Base-by-base conservation (phyloP, 2,113 vertebrate genomes). In the Gorsachius goisagi region DNA sequence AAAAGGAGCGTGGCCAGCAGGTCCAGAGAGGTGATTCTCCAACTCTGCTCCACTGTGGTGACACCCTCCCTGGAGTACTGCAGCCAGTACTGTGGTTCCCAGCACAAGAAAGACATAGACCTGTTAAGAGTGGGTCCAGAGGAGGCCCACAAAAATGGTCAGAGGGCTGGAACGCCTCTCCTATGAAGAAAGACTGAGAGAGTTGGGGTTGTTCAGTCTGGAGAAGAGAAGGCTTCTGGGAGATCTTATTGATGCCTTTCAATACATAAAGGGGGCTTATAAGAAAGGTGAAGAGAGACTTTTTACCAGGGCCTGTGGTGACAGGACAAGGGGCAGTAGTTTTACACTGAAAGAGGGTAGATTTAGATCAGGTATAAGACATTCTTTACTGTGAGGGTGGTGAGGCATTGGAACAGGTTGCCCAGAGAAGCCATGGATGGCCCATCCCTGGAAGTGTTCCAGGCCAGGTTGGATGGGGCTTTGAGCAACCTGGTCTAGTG, bases 1-100 rank as follows among this genome's bases (percentile, higher is more conserved):
- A 33, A 55, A 50, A 87, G 56, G 3, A 72, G 1, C 0, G 0
- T 49, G 37, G 11, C 19, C 71, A 89, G 39, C 33, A 59, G 21
- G 14, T 23, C 0, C 0, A 63, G 24, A 28, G 12, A 74, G 15
- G 4, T 18, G 24, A 50, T 68, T 63, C 21, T 80, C 1, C 17
- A 24, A 18, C 17, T 41, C 79, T 60, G 2, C 39, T 37, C 53
- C 2, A 1, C 53, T 41, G 15, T 45, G 9, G 0, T 44, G 37
- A 63, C 6, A 84, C 9, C 18, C 17, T 24, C 33, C 5, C 6
- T 9, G 20, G 2, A 47, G 1, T 26, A 2, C 44, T 60, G n/a
- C 7, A 21, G 9, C n/a, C 45, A 60, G 9, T 11, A 6, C 15
- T 44, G 2, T 0, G 22, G 8, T 41, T 6, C 37, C 5, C 44